Conservation (phyloP, 2,797 vertebrate species). For the Propithecus deckenii region DNA sequence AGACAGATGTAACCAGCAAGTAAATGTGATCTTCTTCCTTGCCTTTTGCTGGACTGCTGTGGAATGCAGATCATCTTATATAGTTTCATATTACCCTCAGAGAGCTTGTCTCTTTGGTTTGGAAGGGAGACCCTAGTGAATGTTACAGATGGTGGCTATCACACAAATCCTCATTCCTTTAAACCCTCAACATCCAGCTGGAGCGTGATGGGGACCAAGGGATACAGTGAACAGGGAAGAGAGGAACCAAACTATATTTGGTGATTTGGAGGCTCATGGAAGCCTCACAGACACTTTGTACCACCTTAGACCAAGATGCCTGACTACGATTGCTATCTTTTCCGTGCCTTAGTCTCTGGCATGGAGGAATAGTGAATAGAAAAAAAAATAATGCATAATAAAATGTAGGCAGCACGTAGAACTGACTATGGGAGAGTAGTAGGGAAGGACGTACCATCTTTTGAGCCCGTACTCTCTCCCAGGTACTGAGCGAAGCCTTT, state of each 20-base stretch:
- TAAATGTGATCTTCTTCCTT: conserved; percentile 8
- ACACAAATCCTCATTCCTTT: background rate
- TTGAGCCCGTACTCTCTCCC: background rate
- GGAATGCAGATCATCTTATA: background rate
- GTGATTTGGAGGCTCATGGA: background rate
- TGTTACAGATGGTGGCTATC: background rate
- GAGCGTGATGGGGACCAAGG: background rate
- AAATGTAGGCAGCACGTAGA: background rate
- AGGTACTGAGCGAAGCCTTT: background rate
- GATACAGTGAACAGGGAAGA: background rate
- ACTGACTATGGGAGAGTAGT: background rate
- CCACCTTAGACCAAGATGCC: background rate
- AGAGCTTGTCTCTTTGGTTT: background rate
- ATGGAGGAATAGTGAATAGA: background rate
- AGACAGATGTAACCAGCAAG: conserved; percentile 1
- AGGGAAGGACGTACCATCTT: background rate
- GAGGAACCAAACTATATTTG: background rate
- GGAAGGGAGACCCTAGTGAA: background rate
- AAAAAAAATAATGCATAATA: background rate
- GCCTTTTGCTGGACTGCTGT: background rate
- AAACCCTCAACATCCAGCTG: background rate
- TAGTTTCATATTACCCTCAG: background rate
- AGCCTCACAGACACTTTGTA: background rate
- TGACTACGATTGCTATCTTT: background rate
- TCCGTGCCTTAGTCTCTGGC: conserved; percentile 12